Conservation (phyloP, 2,113 vertebrate genomes). For the Carollia perspicillata region DNA sequence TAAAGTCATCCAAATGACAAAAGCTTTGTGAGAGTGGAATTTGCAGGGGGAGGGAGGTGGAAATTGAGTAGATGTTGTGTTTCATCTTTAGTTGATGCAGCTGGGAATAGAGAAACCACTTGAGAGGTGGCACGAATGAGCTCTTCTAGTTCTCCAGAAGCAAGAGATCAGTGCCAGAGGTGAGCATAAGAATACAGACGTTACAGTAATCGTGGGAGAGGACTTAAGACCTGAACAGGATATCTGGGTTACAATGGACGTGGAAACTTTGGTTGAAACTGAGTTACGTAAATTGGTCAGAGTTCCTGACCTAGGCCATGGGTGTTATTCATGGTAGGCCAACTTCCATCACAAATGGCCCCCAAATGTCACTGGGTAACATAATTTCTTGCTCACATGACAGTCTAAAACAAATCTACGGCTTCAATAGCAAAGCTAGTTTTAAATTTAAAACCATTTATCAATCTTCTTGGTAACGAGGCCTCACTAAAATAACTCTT, state of each 20-base stretch:
- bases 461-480: background rate
- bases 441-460: slow-evolving; percentile 65
- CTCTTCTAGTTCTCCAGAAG: background rate
- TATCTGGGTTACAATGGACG: background rate
- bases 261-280: background rate
- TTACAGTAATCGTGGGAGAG: background rate
- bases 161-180: background rate
- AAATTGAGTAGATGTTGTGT: background rate
- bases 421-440: slow-evolving; percentile 57
- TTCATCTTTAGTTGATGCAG: background rate
- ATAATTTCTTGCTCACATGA: background rate
- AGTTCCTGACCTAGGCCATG: background rate
- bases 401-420: slow-evolving; percentile 52
- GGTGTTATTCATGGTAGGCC: background rate
- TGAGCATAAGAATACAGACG: background rate
- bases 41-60: background rate
- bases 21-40: background rate
- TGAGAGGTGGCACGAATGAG: background rate
- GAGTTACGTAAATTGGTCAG: background rate
- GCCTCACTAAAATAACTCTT: background rate
- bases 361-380: background rate
- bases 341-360: background rate
- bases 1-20: background rate
- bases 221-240: background rate
- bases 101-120: background rate